phyloP scores from a whole-genome alignment of 2,888 invertebrate genomes.

The Cyclophora punctaria region DNA sequence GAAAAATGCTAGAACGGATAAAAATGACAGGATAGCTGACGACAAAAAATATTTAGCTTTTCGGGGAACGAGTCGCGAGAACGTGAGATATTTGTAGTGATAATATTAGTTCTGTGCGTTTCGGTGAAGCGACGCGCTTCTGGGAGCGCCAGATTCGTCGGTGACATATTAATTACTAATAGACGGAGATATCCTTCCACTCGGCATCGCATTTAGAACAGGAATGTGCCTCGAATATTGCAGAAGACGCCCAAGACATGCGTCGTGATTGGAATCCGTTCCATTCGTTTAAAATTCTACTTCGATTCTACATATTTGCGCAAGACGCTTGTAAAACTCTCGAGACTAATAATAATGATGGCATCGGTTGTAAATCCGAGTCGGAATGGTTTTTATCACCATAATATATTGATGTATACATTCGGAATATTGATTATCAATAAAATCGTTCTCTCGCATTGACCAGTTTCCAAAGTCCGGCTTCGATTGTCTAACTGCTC shows the following conservation, averaged over 20 bases:
- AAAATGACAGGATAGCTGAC: constrained; percentile 40
- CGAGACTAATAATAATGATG: constrained; percentile 27
- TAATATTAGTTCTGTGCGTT: constrained; percentile 60
- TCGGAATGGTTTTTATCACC: constrained; percentile 7
- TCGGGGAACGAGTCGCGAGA: constrained; percentile 50
- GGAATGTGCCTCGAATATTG: constrained; percentile 21
- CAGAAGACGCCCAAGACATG: constrained; percentile 8
- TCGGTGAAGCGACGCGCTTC: constrained; percentile 49
- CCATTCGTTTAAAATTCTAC: constrained; percentile 24
- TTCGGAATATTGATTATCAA: constrained; percentile 10
- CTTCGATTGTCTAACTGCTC: no score
- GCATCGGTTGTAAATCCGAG: constrained; percentile 17
- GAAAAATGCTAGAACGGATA: constrained; percentile 42
- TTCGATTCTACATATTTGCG: constrained; percentile 26
- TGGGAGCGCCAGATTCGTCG: constrained; percentile 27
- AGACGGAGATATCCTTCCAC: constrained; percentile 36
- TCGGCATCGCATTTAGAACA: constrained; percentile 29
- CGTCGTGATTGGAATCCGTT: constrained; percentile 28
- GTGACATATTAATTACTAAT: constrained; percentile 57
- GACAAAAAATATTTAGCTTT: constrained; percentile 35
- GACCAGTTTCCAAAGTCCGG: not conserved
- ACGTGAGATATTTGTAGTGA: constrained; percentile 64
- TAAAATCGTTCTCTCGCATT: not conserved
- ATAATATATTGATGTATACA: constrained; percentile 5
- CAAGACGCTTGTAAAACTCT: constrained; percentile 28